Conservation (phyloP, 2,888 invertebrate genomes). For the Bruchidius siliquastri region DNA sequence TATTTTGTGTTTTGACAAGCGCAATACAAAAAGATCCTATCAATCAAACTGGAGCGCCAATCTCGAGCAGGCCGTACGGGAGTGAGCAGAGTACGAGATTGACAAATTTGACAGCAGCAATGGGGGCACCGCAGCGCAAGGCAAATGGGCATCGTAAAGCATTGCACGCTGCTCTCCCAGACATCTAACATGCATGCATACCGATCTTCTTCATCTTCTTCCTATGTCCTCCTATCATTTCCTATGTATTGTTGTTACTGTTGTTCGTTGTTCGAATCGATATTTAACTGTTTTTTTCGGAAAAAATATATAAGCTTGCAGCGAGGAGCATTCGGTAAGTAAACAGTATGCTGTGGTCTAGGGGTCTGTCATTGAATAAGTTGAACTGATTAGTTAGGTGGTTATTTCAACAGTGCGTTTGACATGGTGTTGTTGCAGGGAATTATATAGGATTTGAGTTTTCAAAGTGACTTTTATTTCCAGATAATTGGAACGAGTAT, state of each 20-base stretch:
- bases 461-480: too few relatives aligned
- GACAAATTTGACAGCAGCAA: conserved; percentile 15
- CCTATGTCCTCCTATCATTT: conserved; percentile 15
- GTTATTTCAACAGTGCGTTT: not conserved
- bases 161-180: conserved; percentile 42
- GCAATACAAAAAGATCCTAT: too few relatives aligned
- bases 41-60: too few relatives aligned
- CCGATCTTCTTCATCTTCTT: conserved; percentile 31
- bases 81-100: not conserved
- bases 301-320: conserved; percentile 35
- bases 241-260: conserved; percentile 18
- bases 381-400: not conserved
- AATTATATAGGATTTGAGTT: too few relatives aligned
- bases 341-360: conserved; percentile 34
- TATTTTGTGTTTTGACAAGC: too few relatives aligned
- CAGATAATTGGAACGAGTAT: too few relatives aligned
- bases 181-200: conserved; percentile 42
- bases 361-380: conserved; percentile 14
- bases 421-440: not conserved
- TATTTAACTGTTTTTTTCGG: not conserved
- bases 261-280: conserved; percentile 19
- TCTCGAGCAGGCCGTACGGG: not conserved
- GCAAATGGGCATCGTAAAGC: conserved; percentile 44
- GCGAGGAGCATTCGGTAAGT: conserved; percentile 44
- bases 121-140: conserved; percentile 44